Base-by-base conservation (phyloP, 1,140 invertebrate genomes). In the Aplysia californica region DNA sequence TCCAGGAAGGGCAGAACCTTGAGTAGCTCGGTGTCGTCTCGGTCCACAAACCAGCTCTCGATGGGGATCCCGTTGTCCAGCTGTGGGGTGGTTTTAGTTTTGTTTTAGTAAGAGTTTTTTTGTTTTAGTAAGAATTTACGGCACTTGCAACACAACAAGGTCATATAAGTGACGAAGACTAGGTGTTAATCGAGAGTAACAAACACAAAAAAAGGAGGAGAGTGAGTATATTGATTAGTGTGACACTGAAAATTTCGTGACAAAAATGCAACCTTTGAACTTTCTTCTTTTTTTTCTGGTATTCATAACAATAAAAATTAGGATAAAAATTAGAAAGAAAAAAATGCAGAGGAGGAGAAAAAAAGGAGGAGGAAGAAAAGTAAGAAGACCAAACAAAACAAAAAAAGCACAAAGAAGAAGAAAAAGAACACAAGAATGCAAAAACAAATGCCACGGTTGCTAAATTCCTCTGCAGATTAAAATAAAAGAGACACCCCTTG, bases 41-140 rank as follows among this genome's bases (percentile, higher is more conserved):
- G 92, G 90, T 98, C 96, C 50, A 96, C 93, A 91, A 98, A 99
- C 97, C 97, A 99, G 89, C 96, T 97, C 90, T 97, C 96, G 85
- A 99, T 98, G 0, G 97, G 97, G 81, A 99, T 98, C 41, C 97
- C 97, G 91, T 98, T 98, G 90, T 98, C 96, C 76, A 97, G 89
- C 94, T 97, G 91, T 55, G 94, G 84, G 70, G 61, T 18, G 64
- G 6, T 50, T 50, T 50, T 15, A 50, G 10, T 50, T 50, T n/a
- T 15, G n/a, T 50, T 50, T n/a, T 15, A 50, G 10, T 15, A 50
- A 50, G n/a, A n/a, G n/a, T n/a, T n/a, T n/a, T n/a, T n/a, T n/a
- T 50, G 10, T n/a, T n/a, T n/a, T n/a, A n/a, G n/a, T n/a, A n/a
- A n/a, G n/a, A n/a, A n/a, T n/a, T n/a, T n/a, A n/a, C n/a, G n/a